phyloP scores from a whole-genome alignment of 2,113 vertebrate species.

The Natator depressus region DNA sequence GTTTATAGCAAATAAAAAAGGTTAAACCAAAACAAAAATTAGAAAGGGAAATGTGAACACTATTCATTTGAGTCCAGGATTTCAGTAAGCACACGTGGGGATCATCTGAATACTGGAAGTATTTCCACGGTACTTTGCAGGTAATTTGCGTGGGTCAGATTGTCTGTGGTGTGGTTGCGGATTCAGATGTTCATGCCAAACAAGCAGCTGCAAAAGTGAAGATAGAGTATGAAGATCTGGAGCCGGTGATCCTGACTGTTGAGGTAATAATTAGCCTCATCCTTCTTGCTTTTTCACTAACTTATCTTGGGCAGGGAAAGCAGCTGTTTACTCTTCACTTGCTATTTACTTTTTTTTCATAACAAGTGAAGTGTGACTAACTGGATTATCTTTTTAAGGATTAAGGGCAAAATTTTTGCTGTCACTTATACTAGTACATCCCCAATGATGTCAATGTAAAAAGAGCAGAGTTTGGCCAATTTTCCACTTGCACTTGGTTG shows the following conservation, averaged over 20 bases:
- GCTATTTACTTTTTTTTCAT: not conserved
- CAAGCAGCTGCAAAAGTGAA: slow-evolving; percentile 74
- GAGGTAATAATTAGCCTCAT: slow-evolving; percentile 60
- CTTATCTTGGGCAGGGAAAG: not conserved
- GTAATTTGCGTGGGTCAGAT: slow-evolving; percentile 81
- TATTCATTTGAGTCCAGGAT: not conserved
- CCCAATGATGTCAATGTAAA: not conserved
- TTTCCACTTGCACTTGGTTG: not conserved
- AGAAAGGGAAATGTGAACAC: not conserved
- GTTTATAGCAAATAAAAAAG: not conserved
- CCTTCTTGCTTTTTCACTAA: not conserved
- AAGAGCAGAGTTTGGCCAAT: not conserved
- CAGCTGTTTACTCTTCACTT: not conserved
- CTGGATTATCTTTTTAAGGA: not conserved
- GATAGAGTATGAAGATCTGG: slow-evolving; percentile 75
- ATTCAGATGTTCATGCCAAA: slow-evolving; percentile 74
- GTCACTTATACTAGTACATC: not conserved
- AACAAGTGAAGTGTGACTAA: not conserved
- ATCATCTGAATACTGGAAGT: not conserved
- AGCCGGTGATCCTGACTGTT: slow-evolving; percentile 78
- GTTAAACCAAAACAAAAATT: not conserved
- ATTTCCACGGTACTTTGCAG: slow-evolving; percentile 43
- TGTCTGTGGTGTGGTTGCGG: slow-evolving; percentile 79
- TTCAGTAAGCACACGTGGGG: not conserved
- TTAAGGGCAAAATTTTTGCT: not conserved